These are phyloP conservation scores for Drosophila kohkoa DNA, from an alignment of 1,140 invertebrate species.

Conservation along the genomic window DNA sequence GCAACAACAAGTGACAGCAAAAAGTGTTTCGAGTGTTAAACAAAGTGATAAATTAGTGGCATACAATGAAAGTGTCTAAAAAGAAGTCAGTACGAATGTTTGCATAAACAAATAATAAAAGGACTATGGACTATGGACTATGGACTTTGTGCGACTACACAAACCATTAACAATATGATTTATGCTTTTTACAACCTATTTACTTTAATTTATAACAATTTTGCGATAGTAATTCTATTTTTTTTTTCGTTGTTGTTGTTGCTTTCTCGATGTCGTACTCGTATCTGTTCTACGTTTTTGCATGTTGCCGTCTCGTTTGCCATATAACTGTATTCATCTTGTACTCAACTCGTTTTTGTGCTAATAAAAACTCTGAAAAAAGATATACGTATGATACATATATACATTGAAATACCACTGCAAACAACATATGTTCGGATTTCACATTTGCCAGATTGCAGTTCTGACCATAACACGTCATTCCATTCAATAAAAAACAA, in stretches of 20 bases:
- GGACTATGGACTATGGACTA: constrained; percentile 25
- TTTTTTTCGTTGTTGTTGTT: too few relatives aligned
- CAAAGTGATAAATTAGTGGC: constrained; percentile 68
- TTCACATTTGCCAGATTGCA: not conserved
- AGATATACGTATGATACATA: constrained; percentile 14
- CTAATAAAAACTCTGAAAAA: too few relatives aligned
- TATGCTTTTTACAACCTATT: constrained; percentile 73
- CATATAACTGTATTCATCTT: constrained; percentile 31
- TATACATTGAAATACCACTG: constrained; percentile 8
- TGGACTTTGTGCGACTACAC: constrained; percentile 36
- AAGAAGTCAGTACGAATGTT: constrained; percentile 29
- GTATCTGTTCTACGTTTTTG: constrained; percentile 15
- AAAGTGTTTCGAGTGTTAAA: constrained; percentile 62
- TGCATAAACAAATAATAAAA: constrained; percentile 54
- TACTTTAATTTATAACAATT: constrained; percentile 68
- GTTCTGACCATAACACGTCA: constrained; percentile 2
- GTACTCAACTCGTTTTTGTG: too few relatives aligned
- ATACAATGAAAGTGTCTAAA: constrained; percentile 55
- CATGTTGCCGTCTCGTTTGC: constrained; percentile 25
- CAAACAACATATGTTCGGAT: constrained; percentile 1
- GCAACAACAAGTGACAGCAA: constrained; percentile 37
- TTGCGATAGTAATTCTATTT: constrained; percentile 36
- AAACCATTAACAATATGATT: constrained; percentile 73
- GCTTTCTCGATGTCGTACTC: not conserved
- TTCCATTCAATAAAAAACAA: constrained; percentile 13